Conservation (phyloP, 2,888 invertebrate genomes). For the Archaeoteleia sp. region DNA sequence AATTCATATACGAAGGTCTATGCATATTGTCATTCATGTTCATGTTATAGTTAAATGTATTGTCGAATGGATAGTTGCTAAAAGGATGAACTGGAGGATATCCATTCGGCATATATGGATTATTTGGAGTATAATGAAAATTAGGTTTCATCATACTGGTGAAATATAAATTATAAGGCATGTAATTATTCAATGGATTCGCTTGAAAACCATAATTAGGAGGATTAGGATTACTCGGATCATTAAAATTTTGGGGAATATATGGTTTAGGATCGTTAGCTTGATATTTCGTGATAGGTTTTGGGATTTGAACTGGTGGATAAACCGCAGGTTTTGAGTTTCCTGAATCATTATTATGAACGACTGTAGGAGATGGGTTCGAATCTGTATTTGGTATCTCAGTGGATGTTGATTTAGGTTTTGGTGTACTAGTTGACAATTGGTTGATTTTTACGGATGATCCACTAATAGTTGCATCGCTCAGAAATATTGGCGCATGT, state of each 20-base stretch:
- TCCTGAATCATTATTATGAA: neutral
- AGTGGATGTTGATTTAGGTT: constrained; percentile 10
- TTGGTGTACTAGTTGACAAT: constrained; percentile 15
- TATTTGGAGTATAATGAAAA: constrained; percentile 18
- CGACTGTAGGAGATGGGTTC: constrained; percentile 8
- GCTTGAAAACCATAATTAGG: constrained; percentile 59
- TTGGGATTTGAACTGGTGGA: constrained; percentile 33
- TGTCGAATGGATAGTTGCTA: neutral
- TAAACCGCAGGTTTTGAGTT: constrained; percentile 11
- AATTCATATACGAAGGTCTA: too few species aligned
- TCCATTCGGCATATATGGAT: neutral
- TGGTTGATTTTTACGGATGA: constrained; percentile 55
- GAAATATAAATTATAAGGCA: constrained; percentile 57
- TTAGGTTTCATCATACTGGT: constrained; percentile 38
- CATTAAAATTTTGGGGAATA: constrained; percentile 58
- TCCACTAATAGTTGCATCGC: constrained; percentile 61
- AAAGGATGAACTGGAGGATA: neutral
- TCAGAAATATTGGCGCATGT: constrained; percentile 66
- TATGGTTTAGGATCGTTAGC: constrained; percentile 45
- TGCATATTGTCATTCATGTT: too few species aligned
- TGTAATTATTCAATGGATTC: constrained; percentile 50
- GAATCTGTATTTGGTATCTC: constrained; percentile 1
- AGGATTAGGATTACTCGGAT: constrained; percentile 68
- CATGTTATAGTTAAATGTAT: too few species aligned
- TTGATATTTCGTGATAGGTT: constrained; percentile 33